Base-by-base conservation (phyloP, 2,113 vertebrate genomes). In the Pelecanus crispus region DNA sequence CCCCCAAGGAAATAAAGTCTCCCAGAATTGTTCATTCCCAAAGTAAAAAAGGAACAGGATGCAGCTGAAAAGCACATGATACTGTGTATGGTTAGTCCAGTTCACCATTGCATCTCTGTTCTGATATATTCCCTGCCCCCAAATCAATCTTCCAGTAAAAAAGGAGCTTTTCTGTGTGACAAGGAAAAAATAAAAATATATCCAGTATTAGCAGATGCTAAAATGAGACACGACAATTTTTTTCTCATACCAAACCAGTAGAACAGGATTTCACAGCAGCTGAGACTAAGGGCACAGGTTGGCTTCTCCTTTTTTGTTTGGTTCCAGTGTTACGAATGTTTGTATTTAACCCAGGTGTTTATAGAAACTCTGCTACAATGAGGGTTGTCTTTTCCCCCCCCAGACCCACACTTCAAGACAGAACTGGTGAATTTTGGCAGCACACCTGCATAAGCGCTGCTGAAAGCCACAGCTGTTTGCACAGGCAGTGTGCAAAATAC, bases 211-310 rank as follows among this genome's bases (percentile, higher is more conserved):
- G 55, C 13, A 42, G 49, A 9, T 25, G n/a, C 40, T 62, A 47
- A 42, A 49, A 34, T 0, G 4, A 44, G 52, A 16, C 45, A 24
- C 1, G 1, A 14, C 0, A 0, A 11, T n/a, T 68, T 18, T 9
- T 32, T 53, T n/a, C 47, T 49, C n/a, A 19, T 13, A 18, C 25
- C 42, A 38, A 78, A 38, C n/a, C 5, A 24, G 34, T 2, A 28
- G 65, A 50, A 36, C 13, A 36, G 50, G 42, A 36, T 31, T n/a
- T 61, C 53, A 21, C 61, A n/a, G 67, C 40, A 18, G 53, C 34
- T 15, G n/a, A 55, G 53, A 79, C 17, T 6, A 5, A 53, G 34
- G 58, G 18, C 55, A 49, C 0, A 2, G 40, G 10, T 2, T 15
- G 8, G 31, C 44, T 56, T 56, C 56, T 72, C 42, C 12, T 38